phyloP scores from a whole-genome alignment of 2,888 invertebrate genomes.

The Ctenicera cuprea region DNA sequence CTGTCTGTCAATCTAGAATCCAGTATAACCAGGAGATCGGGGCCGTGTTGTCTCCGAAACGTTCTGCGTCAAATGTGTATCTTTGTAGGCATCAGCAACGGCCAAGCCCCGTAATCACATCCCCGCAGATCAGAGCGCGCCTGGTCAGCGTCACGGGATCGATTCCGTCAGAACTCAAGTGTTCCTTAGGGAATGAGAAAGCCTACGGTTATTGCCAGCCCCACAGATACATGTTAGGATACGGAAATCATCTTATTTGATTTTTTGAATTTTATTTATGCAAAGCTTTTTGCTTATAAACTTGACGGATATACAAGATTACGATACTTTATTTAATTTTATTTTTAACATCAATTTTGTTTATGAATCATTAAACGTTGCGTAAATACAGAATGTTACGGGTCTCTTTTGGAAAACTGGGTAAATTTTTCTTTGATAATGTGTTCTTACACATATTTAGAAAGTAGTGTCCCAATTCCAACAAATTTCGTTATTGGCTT shows the following conservation, averaged over 20 bases:
- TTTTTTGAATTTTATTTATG: slow-evolving; percentile 42
- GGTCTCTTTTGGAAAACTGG: too few relatives aligned
- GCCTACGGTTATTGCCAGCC: slow-evolving; percentile 41
- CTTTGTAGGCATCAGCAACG: slow-evolving; percentile 40
- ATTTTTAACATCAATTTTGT: too few relatives aligned
- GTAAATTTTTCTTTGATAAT: too few relatives aligned
- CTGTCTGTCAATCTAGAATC: slow-evolving; percentile 20
- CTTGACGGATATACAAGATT: neutral
- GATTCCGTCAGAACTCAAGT: slow-evolving; percentile 43
- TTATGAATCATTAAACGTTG: too few relatives aligned
- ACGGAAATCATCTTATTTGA: slow-evolving; percentile 42
- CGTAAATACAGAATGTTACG: too few relatives aligned
- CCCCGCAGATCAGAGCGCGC: slow-evolving; percentile 45
- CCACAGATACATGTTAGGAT: slow-evolving; percentile 41
- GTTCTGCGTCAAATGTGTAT: slow-evolving; percentile 39
- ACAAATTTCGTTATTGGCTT: too few relatives aligned
- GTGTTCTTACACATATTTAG: too few relatives aligned
- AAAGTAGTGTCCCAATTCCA: too few relatives aligned
- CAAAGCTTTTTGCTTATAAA: slow-evolving; percentile 14
- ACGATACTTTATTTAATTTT: neutral
- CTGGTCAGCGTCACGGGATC: slow-evolving; percentile 48
- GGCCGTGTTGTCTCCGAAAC: slow-evolving; percentile 19
- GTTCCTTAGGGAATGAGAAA: slow-evolving; percentile 44
- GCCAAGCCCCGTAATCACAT: slow-evolving; percentile 41
- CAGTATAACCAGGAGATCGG: slow-evolving; percentile 8